Evolutionary conservation across 1,140 invertebrate species (phyloP).

Genomic region (Teleopsis dalmanni): DNA sequence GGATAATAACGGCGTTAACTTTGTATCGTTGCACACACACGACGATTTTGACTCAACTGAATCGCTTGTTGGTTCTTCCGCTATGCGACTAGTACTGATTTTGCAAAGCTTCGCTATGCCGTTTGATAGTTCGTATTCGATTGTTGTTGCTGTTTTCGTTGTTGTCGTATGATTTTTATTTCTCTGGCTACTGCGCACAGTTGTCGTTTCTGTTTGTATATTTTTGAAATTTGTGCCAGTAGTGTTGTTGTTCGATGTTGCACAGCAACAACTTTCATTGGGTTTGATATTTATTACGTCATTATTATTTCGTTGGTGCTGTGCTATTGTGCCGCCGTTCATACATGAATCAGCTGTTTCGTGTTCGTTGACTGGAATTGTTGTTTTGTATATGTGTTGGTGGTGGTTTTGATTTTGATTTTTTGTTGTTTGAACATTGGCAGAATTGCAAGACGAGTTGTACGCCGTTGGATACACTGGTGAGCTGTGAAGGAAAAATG

Average conservation of each 20-base stretch:
- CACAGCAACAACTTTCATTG: slow-evolving; percentile 13
- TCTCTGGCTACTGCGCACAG: slow-evolving; percentile 34
- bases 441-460: slow-evolving; percentile 36
- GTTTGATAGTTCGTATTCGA: slow-evolving; percentile 42
- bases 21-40: slow-evolving; percentile 3
- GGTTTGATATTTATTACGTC: slow-evolving; percentile 10
- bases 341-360: slow-evolving; percentile 28
- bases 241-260: neutral
- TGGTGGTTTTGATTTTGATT: slow-evolving; percentile 8
- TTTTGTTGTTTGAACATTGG: slow-evolving; percentile 38
- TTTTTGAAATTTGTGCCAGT: neutral
- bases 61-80: slow-evolving; percentile 24
- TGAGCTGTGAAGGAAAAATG: slow-evolving; percentile 18
- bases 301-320: slow-evolving; percentile 11
- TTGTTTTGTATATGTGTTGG: slow-evolving; percentile 30
- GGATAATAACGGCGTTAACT: slow-evolving; percentile 21
- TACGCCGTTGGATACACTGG: slow-evolving; percentile 36
- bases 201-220: neutral
- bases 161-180: slow-evolving; percentile 40
- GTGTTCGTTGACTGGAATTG: slow-evolving; percentile 28
- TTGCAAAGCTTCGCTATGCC: slow-evolving; percentile 39
- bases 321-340: slow-evolving; percentile 15
- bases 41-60: slow-evolving; percentile 1
- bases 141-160: slow-evolving; percentile 29
- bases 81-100: slow-evolving; percentile 38